Conservation (phyloP, 1,140 invertebrate genomes). For the Drosophila sechellia region DNA sequence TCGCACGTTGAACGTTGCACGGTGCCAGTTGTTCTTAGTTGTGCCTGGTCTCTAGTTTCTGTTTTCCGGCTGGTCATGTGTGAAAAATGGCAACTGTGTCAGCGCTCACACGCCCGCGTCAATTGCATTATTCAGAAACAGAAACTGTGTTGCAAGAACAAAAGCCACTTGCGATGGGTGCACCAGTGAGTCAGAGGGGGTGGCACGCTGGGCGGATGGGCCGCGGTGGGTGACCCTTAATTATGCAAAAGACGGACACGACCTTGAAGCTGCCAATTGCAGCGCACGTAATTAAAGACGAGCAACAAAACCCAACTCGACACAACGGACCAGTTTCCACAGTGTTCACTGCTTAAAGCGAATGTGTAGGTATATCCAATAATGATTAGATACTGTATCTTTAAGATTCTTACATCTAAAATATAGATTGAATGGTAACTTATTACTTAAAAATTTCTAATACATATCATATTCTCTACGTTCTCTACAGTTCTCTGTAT, state of each 20-base stretch:
- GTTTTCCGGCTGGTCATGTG: constrained; percentile 38
- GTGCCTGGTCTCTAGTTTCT: background rate
- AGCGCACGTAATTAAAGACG: constrained; percentile 50
- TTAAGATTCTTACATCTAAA: too few relatives aligned
- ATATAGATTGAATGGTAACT: too few relatives aligned
- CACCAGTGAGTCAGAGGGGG: background rate
- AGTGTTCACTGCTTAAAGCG: background rate
- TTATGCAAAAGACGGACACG: constrained; percentile 62
- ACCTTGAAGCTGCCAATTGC: constrained; percentile 70
- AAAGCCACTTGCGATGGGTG: constrained; percentile 41
- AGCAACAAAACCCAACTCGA: constrained; percentile 4
- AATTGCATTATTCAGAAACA: constrained; percentile 49
- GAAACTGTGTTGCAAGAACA: constrained; percentile 17
- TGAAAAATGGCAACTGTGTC: constrained; percentile 65
- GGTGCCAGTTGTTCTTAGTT: background rate
- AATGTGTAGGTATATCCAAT: too few relatives aligned
- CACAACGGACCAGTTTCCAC: background rate
- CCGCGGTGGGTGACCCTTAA: constrained; percentile 34
- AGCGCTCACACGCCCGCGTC: constrained; percentile 21
- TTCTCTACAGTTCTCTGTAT: too few relatives aligned
- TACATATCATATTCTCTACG: too few relatives aligned
- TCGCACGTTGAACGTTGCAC: constrained; percentile 1
- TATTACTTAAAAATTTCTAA: too few relatives aligned
- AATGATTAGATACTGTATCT: too few relatives aligned
- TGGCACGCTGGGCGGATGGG: background rate